phyloP scores from a whole-genome alignment of 2,113 vertebrate species.

The Baryphthengus martii region DNA sequence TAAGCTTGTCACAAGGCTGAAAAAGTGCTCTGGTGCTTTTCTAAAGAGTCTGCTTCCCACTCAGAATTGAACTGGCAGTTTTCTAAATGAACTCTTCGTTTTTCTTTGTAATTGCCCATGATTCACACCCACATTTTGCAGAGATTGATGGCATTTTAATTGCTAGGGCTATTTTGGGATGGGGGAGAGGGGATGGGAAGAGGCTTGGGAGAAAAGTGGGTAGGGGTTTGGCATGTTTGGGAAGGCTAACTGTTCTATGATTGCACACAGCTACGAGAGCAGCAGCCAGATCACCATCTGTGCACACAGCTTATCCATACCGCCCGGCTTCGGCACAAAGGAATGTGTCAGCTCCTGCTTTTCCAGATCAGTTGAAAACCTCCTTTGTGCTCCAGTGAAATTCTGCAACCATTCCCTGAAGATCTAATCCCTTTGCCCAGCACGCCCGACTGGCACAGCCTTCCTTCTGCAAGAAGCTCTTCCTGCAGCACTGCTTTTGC shows the following conservation, averaged over 20 bases:
- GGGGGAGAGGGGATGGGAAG: background rate
- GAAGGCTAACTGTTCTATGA: background rate
- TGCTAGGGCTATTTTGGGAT: conserved; percentile 18
- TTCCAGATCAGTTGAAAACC: background rate
- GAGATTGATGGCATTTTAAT: conserved; percentile 7
- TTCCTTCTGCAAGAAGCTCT: background rate
- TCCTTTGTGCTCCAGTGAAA: background rate
- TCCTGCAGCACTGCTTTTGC: background rate
- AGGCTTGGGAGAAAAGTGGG: background rate
- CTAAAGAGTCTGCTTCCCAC: conserved; percentile 6
- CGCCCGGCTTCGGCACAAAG: background rate
- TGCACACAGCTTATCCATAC: background rate
- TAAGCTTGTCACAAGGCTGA: background rate
- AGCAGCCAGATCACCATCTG: conserved; percentile 46
- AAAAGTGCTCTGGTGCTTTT: background rate
- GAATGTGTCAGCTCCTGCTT: background rate
- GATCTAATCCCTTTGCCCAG: background rate
- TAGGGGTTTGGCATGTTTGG: background rate
- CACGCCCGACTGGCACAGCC: background rate
- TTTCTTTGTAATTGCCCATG: background rate
- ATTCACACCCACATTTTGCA: background rate
- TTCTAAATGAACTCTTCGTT: background rate
- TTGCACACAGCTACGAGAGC: background rate
- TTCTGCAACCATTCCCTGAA: background rate
- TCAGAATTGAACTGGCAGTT: background rate